These are phyloP conservation scores for Ranitomeya imitator DNA, from an alignment of 2,113 vertebrate genomes.

Conservation along the genomic window DNA sequence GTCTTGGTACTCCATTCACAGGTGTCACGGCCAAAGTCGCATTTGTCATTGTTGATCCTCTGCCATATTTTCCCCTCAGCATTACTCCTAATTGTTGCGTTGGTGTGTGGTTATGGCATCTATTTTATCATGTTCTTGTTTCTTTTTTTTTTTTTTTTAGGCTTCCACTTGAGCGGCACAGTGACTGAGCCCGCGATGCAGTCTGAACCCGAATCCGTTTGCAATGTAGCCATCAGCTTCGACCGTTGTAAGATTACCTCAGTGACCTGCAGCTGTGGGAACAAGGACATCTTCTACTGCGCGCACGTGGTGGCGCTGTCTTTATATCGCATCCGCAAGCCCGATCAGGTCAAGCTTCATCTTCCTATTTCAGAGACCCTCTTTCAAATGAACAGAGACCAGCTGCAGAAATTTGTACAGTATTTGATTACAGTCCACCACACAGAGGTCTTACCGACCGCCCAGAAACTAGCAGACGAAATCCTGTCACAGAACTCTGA, in stretches of 20 bases:
- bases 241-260: slow-evolving; percentile 99
- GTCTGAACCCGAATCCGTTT: slow-evolving; percentile 91
- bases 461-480: slow-evolving; percentile 96
- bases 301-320: slow-evolving; percentile 97
- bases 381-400: slow-evolving; percentile 99
- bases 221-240: slow-evolving; percentile 98
- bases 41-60: too few species aligned
- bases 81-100: too few species aligned
- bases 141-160: slow-evolving; percentile 68
- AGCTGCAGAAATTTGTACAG: slow-evolving; percentile 98
- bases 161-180: slow-evolving; percentile 97
- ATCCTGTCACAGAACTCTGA: slow-evolving; percentile 98
- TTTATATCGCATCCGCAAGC: slow-evolving; percentile 96
- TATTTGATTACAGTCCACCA: slow-evolving; percentile 99
- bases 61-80: too few species aligned
- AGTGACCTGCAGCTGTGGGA: slow-evolving; percentile 97
- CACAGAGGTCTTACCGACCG: slow-evolving; percentile 97
- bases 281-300: slow-evolving; percentile 99
- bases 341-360: slow-evolving; percentile 98
- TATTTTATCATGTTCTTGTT: not conserved
- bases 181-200: slow-evolving; percentile 93
- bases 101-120: too few species aligned
- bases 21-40: too few species aligned
- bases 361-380: slow-evolving; percentile 99
- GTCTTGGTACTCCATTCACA: too few species aligned